Conservation (phyloP, 1,140 invertebrate genomes). For the Magallana gigas region DNA sequence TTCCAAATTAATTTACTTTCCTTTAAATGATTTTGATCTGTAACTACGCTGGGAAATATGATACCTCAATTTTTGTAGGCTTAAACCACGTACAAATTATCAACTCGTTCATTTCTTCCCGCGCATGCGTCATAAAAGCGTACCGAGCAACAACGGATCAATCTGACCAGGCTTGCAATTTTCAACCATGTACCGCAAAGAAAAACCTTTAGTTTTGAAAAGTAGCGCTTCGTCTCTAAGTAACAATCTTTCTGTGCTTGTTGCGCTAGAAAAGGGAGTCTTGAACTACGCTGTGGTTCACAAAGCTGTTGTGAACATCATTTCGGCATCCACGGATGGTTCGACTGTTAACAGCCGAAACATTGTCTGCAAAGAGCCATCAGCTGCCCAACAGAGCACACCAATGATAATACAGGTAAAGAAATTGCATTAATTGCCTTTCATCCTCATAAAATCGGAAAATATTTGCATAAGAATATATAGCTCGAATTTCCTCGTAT, state of each 20-base stretch:
- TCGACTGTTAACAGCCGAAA: conserved; percentile 72
- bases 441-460: too few species aligned
- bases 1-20: too few species aligned
- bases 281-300: conserved; percentile 75
- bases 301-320: conserved; percentile 75
- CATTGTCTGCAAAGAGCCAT: conserved; percentile 76
- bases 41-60: too few species aligned
- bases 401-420: conserved; percentile 74
- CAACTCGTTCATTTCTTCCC: too few species aligned
- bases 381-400: conserved; percentile 67
- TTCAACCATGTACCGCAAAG: conserved; percentile 74
- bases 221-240: conserved; percentile 72
- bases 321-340: conserved; percentile 72
- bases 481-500: conserved; percentile 16
- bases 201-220: conserved; percentile 74
- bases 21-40: too few species aligned
- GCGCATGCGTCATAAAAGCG: conserved; percentile 46
- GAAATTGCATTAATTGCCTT: background rate
- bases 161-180: background rate
- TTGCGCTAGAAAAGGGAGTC: conserved; percentile 67
- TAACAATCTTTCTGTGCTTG: conserved; percentile 74
- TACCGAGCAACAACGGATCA: conserved; percentile 49
- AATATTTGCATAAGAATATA: background rate
- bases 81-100: too few species aligned
- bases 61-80: too few species aligned